Conservation (phyloP, 1,140 invertebrate genomes). For the Heliothis subflexa region DNA sequence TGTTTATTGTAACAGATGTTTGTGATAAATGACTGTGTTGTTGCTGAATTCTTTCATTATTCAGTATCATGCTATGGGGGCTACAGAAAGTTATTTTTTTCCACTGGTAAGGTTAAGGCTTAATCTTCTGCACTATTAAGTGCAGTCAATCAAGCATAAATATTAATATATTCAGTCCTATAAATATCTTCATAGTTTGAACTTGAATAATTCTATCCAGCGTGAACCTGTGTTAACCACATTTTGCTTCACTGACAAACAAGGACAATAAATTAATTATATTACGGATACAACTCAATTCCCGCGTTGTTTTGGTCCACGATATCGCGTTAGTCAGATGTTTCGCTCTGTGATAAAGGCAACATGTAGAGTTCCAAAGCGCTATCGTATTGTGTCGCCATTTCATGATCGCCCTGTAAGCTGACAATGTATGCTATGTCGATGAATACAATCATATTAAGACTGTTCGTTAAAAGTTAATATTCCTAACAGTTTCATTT, state of each 20-base stretch:
- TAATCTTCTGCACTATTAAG: not conserved
- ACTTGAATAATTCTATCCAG: not conserved
- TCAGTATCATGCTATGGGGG: not conserved
- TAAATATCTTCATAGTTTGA: not conserved
- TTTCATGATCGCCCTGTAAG: slow-evolving; percentile 10
- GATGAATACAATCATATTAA: slow-evolving; percentile 3
- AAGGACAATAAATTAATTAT: slow-evolving; percentile 46
- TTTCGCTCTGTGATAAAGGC: not conserved
- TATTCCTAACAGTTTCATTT: slow-evolving; percentile 42
- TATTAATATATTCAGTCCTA: not conserved
- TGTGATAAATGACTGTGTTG: slow-evolving; percentile 28
- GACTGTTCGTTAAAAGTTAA: not conserved
- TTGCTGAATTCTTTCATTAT: slow-evolving; percentile 23
- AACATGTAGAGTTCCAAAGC: slow-evolving; percentile 24
- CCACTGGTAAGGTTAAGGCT: too few species aligned
- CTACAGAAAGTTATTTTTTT: slow-evolving; percentile 4
- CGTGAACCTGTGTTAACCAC: slow-evolving; percentile 33
- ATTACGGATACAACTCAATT: slow-evolving; percentile 46
- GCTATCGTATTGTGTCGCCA: slow-evolving; percentile 15
- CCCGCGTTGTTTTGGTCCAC: slow-evolving; percentile 28
- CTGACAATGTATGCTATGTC: not conserved
- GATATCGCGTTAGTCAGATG: slow-evolving; percentile 10
- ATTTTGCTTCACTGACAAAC: slow-evolving; percentile 32
- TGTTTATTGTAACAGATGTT: slow-evolving; percentile 40
- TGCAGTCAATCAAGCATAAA: too few species aligned